phyloP scores from a whole-genome alignment of 2,113 vertebrate species.

The Zosterops borbonicus region DNA sequence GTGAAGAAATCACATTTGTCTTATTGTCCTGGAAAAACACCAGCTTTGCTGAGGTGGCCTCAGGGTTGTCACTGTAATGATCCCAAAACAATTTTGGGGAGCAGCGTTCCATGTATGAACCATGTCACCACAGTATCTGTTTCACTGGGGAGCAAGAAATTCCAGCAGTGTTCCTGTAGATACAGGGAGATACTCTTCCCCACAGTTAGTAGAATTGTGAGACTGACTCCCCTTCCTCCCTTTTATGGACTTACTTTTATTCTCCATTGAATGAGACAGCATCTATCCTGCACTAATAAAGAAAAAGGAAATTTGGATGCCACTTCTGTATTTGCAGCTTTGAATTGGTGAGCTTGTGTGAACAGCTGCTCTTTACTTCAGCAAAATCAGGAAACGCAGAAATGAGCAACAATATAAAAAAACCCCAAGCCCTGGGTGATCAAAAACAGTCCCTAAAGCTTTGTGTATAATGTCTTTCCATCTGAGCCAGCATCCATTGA shows the following conservation, averaged over 20 bases:
- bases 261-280: background rate
- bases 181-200: background rate
- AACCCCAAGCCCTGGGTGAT: background rate
- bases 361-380: slow-evolving; percentile 47
- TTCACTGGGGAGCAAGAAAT: background rate
- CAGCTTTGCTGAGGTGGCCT: background rate
- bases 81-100: background rate
- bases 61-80: background rate
- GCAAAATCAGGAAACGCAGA: background rate
- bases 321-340: background rate
- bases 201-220: background rate
- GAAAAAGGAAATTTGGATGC: slow-evolving; percentile 1
- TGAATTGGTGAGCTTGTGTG: background rate
- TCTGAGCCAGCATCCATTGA: slow-evolving; percentile 1
- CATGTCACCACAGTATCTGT: fast-evolving
- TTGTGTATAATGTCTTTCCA: slow-evolving; percentile 2
- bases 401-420: slow-evolving; percentile 1
- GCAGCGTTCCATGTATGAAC: background rate
- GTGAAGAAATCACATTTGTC: background rate
- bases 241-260: background rate
- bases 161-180: background rate
- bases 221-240: background rate
- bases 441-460: slow-evolving; percentile 34
- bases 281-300: background rate
- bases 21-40: background rate